phyloP scores from a whole-genome alignment of 2,113 vertebrate species.

The Nettapus auritus region DNA sequence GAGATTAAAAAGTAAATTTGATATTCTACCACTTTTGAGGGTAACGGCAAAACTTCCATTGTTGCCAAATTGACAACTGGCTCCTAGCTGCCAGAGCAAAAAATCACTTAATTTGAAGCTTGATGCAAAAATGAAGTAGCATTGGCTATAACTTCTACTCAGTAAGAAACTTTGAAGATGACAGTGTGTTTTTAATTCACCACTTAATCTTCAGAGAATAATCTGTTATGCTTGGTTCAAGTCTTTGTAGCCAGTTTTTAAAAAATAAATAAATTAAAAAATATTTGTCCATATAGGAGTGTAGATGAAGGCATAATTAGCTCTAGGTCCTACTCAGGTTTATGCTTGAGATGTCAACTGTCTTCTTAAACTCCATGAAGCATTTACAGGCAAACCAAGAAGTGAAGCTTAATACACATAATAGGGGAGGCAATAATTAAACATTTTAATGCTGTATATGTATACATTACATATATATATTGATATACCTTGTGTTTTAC shows the following conservation, averaged over 20 bases:
- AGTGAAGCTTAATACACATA: background rate
- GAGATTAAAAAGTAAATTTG: background rate
- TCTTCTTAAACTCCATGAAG: background rate
- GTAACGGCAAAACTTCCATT: background rate
- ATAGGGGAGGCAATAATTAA: background rate
- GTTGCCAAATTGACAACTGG: background rate
- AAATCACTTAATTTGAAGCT: background rate
- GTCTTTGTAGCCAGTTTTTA: background rate
- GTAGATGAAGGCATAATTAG: background rate
- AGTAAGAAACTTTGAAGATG: background rate
- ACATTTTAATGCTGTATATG: background rate
- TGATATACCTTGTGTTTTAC: background rate
- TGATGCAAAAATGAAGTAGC: background rate
- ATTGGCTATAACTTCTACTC: background rate
- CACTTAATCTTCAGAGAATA: background rate
- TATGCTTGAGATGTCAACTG: background rate
- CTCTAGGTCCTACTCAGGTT: background rate
- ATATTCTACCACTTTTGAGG: background rate
- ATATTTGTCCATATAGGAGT: background rate
- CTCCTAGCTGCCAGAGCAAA: background rate
- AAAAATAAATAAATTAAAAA: background rate
- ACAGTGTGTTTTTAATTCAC: background rate
- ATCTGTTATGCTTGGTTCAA: background rate
- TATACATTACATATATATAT: accelerated
- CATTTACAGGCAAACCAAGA: background rate